Percentiles rank a stretch among this genome's conserved stretches.
These are phyloP conservation scores for Aradus depressus DNA, from an alignment of 2,888 invertebrate species.

Conservation along the genomic window DNA sequence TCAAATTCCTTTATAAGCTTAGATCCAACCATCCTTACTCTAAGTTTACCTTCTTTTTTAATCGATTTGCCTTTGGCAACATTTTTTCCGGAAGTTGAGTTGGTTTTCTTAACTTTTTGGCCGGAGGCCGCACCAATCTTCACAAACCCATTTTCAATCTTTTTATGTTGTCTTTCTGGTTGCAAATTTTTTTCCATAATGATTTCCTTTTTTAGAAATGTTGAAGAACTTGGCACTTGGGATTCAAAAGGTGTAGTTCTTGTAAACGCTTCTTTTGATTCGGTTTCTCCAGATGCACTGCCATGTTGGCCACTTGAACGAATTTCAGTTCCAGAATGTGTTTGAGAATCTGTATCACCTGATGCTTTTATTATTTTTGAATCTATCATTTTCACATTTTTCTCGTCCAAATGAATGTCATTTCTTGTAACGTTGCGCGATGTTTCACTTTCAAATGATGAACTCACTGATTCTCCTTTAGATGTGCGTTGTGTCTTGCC, in stretches of 20 bases:
- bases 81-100: constrained; percentile 9
- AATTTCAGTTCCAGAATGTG: too few relatives aligned
- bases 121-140: not conserved
- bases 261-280: not conserved
- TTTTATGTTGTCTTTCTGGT: constrained; percentile 6
- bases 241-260: not conserved
- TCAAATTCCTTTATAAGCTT: not conserved
- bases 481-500: too few relatives aligned
- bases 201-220: constrained; percentile 13
- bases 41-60: not conserved
- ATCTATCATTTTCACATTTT: constrained; percentile 6
- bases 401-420: not conserved
- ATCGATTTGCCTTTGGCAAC: constrained; percentile 1
- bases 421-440: not conserved
- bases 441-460: not conserved
- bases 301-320: not conserved
- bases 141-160: not conserved
- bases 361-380: constrained; percentile 14
- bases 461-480: too few relatives aligned
- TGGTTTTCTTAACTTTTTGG: constrained; percentile 9
- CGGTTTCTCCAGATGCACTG: not conserved
- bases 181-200: constrained; percentile 16
- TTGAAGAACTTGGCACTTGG: not conserved
- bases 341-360: not conserved
- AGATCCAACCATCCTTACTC: not conserved